These are phyloP conservation scores for Willowsia nigromaculata DNA, from an alignment of 2,888 invertebrate genomes.

Conservation along the genomic window DNA sequence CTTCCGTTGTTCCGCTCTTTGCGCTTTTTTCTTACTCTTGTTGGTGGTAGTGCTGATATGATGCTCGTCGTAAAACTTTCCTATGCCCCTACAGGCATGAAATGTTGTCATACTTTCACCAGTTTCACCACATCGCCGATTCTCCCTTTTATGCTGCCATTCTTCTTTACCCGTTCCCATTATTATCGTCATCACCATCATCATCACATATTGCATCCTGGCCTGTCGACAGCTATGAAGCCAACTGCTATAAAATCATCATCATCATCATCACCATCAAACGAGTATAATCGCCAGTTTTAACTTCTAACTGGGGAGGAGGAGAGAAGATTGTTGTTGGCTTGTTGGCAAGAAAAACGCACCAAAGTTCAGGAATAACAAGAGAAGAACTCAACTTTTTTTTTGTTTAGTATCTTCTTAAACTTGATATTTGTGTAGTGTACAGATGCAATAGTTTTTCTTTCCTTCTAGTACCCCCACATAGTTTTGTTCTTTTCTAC, in stretches of 20 bases:
- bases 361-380: neutral
- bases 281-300: conserved; percentile 32
- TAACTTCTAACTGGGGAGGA: neutral
- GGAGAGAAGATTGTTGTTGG: neutral
- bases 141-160: conserved; percentile 30
- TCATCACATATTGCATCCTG: conserved; percentile 14
- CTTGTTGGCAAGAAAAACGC: conserved; percentile 5
- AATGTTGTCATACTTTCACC: conserved; percentile 61
- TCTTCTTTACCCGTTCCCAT: conserved; percentile 20
- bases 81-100: conserved; percentile 39
- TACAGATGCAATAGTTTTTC: neutral
- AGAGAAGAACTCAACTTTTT: neutral
- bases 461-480: neutral
- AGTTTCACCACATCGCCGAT: conserved; percentile 41
- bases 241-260: neutral
- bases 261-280: neutral
- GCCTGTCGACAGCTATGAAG: conserved; percentile 1
- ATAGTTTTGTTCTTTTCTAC: conserved; percentile 1
- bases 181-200: conserved; percentile 43
- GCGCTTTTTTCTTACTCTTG: neutral
- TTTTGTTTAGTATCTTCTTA: neutral
- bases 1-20: conserved; percentile 32
- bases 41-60: neutral
- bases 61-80: neutral
- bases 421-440: neutral